Conservation (phyloP, 2,797 vertebrate species). For the Zalophus californianus region DNA sequence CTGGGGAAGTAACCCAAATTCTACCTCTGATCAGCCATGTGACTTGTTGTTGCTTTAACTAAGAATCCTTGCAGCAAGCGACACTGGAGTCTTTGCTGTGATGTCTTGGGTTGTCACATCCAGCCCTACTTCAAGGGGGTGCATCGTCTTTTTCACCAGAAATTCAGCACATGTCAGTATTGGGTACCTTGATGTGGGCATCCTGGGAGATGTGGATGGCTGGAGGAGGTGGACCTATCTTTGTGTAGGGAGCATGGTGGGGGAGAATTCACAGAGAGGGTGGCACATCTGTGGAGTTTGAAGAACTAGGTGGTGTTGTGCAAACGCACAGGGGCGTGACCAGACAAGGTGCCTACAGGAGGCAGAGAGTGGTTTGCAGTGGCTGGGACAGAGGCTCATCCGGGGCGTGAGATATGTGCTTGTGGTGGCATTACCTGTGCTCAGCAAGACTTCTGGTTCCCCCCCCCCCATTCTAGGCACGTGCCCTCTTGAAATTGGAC, state of each 20-base stretch:
- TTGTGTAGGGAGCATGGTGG: too few relatives aligned
- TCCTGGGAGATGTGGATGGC: background rate
- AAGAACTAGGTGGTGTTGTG: background rate
- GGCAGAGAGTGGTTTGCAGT: background rate
- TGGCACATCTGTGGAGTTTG: background rate
- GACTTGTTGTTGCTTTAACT: background rate
- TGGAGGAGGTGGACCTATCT: background rate
- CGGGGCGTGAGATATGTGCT: rapidly evolving
- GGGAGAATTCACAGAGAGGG: background rate
- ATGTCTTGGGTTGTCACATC: background rate
- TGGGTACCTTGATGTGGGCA: background rate
- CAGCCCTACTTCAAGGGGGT: background rate
- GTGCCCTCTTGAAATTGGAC: background rate
- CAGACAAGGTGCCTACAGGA: background rate
- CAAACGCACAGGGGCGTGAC: background rate
- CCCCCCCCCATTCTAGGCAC: background rate
- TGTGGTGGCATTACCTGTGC: background rate
- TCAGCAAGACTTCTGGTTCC: background rate
- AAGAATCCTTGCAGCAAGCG: background rate
- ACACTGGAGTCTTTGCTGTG: background rate
- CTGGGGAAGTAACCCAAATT: background rate
- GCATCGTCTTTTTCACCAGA: background rate
- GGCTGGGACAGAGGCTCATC: background rate
- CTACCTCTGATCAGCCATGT: background rate
- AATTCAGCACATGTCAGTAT: background rate